Conservation (phyloP, 2,888 invertebrate species). For the Drosophila heteroneura region DNA sequence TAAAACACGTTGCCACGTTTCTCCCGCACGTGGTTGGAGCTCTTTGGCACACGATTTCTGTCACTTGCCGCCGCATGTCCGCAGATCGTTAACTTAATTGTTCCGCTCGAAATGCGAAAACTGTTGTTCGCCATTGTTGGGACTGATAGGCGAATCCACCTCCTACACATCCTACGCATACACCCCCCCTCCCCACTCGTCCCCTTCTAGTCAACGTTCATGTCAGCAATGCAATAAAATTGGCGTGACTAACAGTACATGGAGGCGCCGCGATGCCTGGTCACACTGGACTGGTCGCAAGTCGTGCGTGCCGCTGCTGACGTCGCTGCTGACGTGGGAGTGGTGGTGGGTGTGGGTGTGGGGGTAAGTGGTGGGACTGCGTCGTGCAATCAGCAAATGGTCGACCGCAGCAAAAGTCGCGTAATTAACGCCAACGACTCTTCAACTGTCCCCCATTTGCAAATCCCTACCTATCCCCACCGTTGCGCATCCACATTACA, state of each 20-base stretch:
- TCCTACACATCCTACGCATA: not conserved
- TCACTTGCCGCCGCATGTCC: slow-evolving; percentile 62
- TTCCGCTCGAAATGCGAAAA: slow-evolving; percentile 78
- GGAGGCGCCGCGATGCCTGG: slow-evolving; percentile 27
- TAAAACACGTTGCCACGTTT: slow-evolving; percentile 33
- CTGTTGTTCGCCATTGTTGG: slow-evolving; percentile 72
- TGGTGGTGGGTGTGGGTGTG: not conserved
- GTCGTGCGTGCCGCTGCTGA: slow-evolving; percentile 70
- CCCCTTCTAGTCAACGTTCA: slow-evolving; percentile 30
- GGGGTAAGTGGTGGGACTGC: not conserved
- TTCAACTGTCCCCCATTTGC: slow-evolving; percentile 9
- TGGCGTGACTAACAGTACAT: slow-evolving; percentile 73
- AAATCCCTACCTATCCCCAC: not conserved
- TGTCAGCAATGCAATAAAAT: slow-evolving; percentile 73
- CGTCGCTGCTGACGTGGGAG: slow-evolving; percentile 41
- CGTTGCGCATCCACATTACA: not conserved
- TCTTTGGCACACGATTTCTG: slow-evolving; percentile 52
- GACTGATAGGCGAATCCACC: slow-evolving; percentile 62
- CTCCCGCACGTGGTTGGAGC: slow-evolving; percentile 48
- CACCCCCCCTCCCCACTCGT: not conserved
- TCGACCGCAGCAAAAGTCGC: slow-evolving; percentile 79
- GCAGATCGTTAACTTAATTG: slow-evolving; percentile 81
- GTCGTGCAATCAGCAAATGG: slow-evolving; percentile 74
- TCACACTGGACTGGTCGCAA: slow-evolving; percentile 29
- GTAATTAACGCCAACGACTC: slow-evolving; percentile 69